Conservation (phyloP, 2,113 vertebrate species). For the Myodes glareolus region DNA sequence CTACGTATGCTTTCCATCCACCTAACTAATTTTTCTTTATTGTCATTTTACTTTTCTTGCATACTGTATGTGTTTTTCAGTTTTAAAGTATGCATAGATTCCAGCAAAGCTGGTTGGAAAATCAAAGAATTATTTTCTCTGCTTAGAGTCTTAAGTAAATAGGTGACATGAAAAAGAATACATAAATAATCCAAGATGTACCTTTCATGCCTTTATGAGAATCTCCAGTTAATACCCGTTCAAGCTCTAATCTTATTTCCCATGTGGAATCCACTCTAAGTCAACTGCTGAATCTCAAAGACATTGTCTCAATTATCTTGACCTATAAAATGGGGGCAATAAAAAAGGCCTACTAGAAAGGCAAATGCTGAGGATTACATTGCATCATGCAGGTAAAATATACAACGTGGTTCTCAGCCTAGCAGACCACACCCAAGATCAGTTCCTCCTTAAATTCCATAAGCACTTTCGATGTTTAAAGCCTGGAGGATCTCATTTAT, state of each 20-base stretch:
- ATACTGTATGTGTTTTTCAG: neutral
- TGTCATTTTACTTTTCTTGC: neutral
- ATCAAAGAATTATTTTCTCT: conserved; percentile 31
- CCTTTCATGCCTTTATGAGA: neutral
- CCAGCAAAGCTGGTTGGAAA: conserved; percentile 33
- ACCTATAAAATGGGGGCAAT: neutral
- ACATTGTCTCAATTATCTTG: neutral
- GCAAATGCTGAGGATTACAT: neutral
- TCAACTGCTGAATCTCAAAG: neutral
- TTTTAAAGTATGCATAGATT: conserved; percentile 18
- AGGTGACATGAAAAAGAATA: neutral
- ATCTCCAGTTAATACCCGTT: neutral
- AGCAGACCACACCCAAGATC: neutral
- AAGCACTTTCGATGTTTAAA: neutral
- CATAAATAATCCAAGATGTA: conserved; percentile 33
- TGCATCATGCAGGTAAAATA: neutral
- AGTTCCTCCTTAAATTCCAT: neutral
- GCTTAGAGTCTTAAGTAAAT: conserved; percentile 31
- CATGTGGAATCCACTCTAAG: neutral
- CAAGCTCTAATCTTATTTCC: conserved; percentile 22
- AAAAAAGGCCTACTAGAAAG: neutral
- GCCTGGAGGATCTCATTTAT: neutral
- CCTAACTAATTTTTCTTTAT: neutral
- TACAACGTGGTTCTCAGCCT: neutral
- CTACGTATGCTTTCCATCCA: neutral